Conservation (phyloP, 1,140 invertebrate species). For the Nomia melanderi region DNA sequence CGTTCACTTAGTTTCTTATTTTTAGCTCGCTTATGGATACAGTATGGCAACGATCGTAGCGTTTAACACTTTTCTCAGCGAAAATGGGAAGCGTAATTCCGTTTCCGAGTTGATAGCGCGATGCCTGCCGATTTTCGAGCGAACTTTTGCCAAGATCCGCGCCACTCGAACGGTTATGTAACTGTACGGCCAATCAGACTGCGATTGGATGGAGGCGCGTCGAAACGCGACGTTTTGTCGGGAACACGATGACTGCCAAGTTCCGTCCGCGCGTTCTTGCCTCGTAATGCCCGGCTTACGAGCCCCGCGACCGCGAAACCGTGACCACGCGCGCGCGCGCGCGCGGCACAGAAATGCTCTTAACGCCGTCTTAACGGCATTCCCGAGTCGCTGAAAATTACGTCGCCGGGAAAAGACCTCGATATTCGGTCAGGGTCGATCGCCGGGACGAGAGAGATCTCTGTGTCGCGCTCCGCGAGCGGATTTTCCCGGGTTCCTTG, state of each 20-base stretch:
- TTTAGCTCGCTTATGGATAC: too few species aligned
- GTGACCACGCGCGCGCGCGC: too few species aligned
- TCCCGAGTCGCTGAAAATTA: neutral
- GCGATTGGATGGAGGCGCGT: neutral
- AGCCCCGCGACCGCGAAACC: neutral
- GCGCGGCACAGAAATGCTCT: slow-evolving; percentile 10
- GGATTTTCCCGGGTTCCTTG: neutral
- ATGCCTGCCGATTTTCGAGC: too few species aligned
- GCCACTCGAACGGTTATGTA: too few species aligned
- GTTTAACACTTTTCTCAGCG: too few species aligned
- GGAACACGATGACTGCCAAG: neutral
- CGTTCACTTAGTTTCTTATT: too few species aligned
- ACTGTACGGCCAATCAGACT: neutral
- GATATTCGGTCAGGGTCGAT: slow-evolving; percentile 37
- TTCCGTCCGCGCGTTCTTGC: neutral
- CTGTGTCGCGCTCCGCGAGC: slow-evolving; percentile 3
- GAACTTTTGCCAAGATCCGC: too few species aligned
- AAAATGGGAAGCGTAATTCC: too few species aligned
- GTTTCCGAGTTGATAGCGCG: too few species aligned
- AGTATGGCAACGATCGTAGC: too few species aligned
- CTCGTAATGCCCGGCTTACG: neutral
- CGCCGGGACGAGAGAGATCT: neutral
- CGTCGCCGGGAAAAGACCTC: neutral
- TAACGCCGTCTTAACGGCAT: slow-evolving; percentile 12
- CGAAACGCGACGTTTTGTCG: neutral